phyloP scores from a whole-genome alignment of 1,140 invertebrate genomes.

The Lutraria rhynchaena region DNA sequence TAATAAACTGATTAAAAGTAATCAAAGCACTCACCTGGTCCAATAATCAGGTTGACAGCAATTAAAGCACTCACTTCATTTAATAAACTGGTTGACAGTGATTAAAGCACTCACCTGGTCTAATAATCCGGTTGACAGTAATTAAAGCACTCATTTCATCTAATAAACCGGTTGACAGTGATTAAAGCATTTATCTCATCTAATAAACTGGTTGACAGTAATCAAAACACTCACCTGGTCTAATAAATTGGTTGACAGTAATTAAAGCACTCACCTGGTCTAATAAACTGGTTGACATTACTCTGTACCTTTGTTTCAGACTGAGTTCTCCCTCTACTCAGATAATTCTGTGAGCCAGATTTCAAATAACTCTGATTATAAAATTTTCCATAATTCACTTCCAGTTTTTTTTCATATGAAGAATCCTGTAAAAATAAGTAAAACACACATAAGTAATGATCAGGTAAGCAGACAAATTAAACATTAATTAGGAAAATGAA shows the following conservation, averaged over 20 bases:
- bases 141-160: slow-evolving; percentile 12
- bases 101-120: slow-evolving; percentile 41
- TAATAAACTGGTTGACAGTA: no score
- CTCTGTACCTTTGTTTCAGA: slow-evolving; percentile 40
- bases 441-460: no score
- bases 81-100: slow-evolving; percentile 49
- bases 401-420: slow-evolving; percentile 47
- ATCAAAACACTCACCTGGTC: no score
- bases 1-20: no score
- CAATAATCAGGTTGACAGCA: no score
- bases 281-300: slow-evolving; percentile 52
- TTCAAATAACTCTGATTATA: slow-evolving; percentile 56
- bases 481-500: no score
- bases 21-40: no score
- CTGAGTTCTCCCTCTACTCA: slow-evolving; percentile 31
- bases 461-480: no score
- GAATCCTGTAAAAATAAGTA: slow-evolving; percentile 52
- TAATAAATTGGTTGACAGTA: slow-evolving; percentile 48
- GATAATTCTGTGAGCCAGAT: slow-evolving; percentile 48
- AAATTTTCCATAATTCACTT: slow-evolving; percentile 59
- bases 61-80: slow-evolving; percentile 39
- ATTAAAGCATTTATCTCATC: no score
- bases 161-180: no score
- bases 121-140: slow-evolving; percentile 45
- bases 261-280: slow-evolving; percentile 40